phyloP scores from a whole-genome alignment of 2,797 vertebrate genomes.

The Gymnothorax javanicus region DNA sequence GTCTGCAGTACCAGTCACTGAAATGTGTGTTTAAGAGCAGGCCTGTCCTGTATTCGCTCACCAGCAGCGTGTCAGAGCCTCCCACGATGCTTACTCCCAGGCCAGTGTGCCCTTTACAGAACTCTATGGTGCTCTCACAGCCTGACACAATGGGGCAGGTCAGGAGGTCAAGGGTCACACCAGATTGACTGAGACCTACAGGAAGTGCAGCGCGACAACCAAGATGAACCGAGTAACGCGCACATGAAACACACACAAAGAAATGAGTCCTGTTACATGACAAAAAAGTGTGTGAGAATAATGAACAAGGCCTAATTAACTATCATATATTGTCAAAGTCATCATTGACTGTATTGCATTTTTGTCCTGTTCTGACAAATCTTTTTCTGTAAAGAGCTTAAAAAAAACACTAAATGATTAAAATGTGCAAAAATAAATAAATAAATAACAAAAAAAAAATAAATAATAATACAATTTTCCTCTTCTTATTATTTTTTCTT shows the following conservation, averaged over 20 bases:
- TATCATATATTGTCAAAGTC: background rate
- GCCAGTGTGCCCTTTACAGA: constrained; percentile 85
- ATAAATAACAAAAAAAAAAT: no score
- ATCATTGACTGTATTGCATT: no score
- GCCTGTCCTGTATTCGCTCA: constrained; percentile 59
- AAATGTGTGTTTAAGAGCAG: background rate
- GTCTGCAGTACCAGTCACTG: background rate
- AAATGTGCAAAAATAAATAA: no score
- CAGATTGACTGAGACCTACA: constrained; percentile 67
- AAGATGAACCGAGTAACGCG: background rate
- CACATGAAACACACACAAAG: background rate
- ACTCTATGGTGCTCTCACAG: constrained; percentile 85
- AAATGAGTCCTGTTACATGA: background rate
- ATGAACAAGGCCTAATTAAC: background rate
- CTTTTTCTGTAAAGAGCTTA: no score
- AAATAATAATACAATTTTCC: no score
- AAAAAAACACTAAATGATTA: no score
- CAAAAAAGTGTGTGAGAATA: background rate
- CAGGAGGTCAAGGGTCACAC: constrained; percentile 74
- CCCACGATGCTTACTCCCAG: constrained; percentile 94
- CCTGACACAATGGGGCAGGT: constrained; percentile 85
- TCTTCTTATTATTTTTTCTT: no score
- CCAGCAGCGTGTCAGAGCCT: constrained; percentile 90
- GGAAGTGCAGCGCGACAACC: background rate
- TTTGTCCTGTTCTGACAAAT: no score